Evolutionary conservation across 92 coral and sea anemone species (phyloP).

Genomic region (Metridium senile): DNA sequence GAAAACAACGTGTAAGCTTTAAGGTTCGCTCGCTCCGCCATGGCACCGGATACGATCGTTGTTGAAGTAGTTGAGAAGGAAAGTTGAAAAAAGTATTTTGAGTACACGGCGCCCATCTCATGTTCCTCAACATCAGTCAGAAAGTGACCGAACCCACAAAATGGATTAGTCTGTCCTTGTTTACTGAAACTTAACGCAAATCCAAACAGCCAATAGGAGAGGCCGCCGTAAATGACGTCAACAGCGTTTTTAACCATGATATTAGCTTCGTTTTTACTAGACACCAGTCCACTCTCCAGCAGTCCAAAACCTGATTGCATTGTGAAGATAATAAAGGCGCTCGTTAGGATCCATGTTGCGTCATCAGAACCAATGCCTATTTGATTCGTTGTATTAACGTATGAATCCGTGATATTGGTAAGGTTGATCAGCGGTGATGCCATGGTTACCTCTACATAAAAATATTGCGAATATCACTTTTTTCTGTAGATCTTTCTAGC

Average conservation of each 20-base stretch:
- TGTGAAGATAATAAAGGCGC: conserved; percentile 82
- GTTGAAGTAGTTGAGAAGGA: conserved; percentile 92
- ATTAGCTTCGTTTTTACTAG: conserved; percentile 86
- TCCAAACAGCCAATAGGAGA: conserved; percentile 89
- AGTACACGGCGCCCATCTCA: conserved; percentile 70
- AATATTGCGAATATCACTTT: too few species aligned
- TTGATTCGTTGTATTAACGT: background rate
- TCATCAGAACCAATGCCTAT: conserved; percentile 58
- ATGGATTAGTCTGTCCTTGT: conserved; percentile 48
- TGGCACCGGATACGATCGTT: conserved; percentile 92
- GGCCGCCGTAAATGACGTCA: conserved; percentile 90
- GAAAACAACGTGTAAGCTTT: conserved; percentile 81
- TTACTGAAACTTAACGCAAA: conserved; percentile 78
- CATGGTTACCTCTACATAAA: background rate
- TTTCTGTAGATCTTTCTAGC: too few species aligned
- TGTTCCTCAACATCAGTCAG: conserved; percentile 71
- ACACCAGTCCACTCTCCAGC: conserved; percentile 81
- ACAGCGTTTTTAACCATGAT: conserved; percentile 91
- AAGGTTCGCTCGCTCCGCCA: conserved; percentile 86
- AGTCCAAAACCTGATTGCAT: conserved; percentile 92
- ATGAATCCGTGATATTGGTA: conserved; percentile 1
- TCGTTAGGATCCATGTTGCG: conserved; percentile 85
- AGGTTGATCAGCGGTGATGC: background rate
- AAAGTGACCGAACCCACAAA: conserved; percentile 76
- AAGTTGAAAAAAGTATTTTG: conserved; percentile 81